Evolutionary conservation across 2,888 invertebrate species (phyloP).

Genomic region (Apamea crenata): DNA sequence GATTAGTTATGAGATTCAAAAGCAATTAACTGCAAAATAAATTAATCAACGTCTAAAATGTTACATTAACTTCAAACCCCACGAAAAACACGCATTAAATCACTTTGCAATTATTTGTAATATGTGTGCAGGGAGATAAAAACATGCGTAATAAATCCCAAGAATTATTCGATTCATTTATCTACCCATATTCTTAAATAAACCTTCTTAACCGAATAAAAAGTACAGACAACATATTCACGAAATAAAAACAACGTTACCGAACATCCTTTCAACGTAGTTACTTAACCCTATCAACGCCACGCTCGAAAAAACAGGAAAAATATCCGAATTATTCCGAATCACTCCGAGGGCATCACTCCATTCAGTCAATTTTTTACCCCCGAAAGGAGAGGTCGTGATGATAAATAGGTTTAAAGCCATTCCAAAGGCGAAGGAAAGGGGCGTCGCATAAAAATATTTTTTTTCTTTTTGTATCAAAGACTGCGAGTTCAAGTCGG

Average conservation of each 20-base stretch:
- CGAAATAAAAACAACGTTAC: slow-evolving; percentile 35
- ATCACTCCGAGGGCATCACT: slow-evolving; percentile 51
- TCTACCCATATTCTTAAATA: slow-evolving; percentile 9
- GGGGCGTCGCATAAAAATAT: slow-evolving; percentile 72
- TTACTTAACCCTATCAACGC: slow-evolving; percentile 55
- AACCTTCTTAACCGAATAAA: slow-evolving; percentile 12
- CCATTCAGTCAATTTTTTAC: slow-evolving; percentile 57
- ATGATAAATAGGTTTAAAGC: slow-evolving; percentile 78
- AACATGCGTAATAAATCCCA: background rate
- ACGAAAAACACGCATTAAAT: background rate
- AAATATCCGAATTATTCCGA: slow-evolving; percentile 59
- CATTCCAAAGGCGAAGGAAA: slow-evolving; percentile 65
- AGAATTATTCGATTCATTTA: slow-evolving; percentile 40
- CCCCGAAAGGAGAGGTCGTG: slow-evolving; percentile 59
- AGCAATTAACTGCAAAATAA: too few relatives aligned
- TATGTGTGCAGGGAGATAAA: background rate
- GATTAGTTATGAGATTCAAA: background rate
- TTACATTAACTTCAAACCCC: background rate
- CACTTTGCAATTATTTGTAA: slow-evolving; percentile 4
- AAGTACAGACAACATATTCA: slow-evolving; percentile 32
- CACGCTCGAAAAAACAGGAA: slow-evolving; percentile 45
- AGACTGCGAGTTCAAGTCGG: slow-evolving; percentile 74
- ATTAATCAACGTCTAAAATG: background rate
- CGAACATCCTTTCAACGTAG: slow-evolving; percentile 6
- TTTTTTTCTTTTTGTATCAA: slow-evolving; percentile 73